A percentile compares a stretch with the other conserved stretches of the same genome.
phyloP scores from a whole-genome alignment of 35 echinoderm and acorn worm species.

The Lytechinus pictus region DNA sequence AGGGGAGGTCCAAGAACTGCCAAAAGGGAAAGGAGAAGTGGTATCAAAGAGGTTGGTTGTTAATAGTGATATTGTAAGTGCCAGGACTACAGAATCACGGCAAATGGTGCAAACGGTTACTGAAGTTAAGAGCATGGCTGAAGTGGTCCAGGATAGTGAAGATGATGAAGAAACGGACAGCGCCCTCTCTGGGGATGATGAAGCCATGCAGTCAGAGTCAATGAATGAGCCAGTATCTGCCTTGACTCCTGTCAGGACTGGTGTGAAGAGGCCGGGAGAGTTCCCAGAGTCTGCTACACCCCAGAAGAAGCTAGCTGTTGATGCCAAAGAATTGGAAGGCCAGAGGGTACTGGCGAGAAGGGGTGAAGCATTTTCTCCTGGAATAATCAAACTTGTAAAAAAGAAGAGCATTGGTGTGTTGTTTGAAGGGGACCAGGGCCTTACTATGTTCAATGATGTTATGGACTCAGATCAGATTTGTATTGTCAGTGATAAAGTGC shows the following conservation, averaged over 20 bases:
- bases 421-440: constrained; percentile 69
- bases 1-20: neutral
- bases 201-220: neutral
- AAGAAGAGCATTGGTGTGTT: constrained; percentile 73
- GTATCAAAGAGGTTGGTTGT: neutral
- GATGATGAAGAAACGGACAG: constrained; percentile 49
- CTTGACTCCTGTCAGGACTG: neutral
- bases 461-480: constrained; percentile 59
- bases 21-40: too few relatives aligned
- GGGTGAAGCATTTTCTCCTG: constrained; percentile 63
- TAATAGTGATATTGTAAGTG: neutral
- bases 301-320: constrained; percentile 79
- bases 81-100: neutral
- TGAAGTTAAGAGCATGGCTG: neutral
- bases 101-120: neutral
- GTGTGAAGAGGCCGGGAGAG: constrained; percentile 42
- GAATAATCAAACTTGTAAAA: constrained; percentile 73
- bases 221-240: neutral
- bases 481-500: constrained; percentile 76
- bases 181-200: constrained; percentile 31
- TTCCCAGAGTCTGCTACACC: constrained; percentile 76
- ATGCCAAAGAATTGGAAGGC: constrained; percentile 70
- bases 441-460: constrained; percentile 54
- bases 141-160: neutral
- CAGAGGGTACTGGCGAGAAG: constrained; percentile 71